These are phyloP conservation scores for Caranx ignobilis DNA, from an alignment of 2,113 vertebrate genomes.

Conservation along the genomic window DNA sequence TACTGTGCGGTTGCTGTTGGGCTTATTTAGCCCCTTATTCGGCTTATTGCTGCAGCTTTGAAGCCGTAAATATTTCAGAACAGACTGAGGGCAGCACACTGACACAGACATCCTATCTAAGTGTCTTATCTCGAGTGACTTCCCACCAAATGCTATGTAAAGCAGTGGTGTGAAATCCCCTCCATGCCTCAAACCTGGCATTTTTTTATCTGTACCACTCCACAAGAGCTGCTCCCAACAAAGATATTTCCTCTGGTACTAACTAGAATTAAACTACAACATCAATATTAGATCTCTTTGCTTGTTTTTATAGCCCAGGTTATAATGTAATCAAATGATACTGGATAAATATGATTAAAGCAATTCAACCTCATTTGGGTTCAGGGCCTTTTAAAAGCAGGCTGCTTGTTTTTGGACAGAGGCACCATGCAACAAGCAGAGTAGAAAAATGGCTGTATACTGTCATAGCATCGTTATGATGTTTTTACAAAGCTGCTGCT, in stretches of 20 bases:
- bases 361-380: neutral
- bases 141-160: neutral
- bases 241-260: slow-evolving; percentile 3
- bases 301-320: neutral
- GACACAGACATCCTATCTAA: slow-evolving; percentile 21
- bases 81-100: neutral
- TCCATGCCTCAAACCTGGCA: neutral
- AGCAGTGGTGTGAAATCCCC: slow-evolving; percentile 4
- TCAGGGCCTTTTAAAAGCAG: neutral
- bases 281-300: slow-evolving; percentile 1
- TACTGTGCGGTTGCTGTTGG: neutral
- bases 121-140: slow-evolving; percentile 12
- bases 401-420: neutral
- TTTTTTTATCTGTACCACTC: neutral
- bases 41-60: slow-evolving; percentile 1
- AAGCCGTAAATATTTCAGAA: neutral
- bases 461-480: neutral
- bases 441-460: neutral
- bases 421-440: no score
- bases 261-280: neutral
- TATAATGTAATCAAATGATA: neutral
- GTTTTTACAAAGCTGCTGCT: neutral
- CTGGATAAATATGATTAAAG: neutral
- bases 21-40: neutral
- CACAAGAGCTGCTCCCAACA: neutral